Evolutionary conservation across 2,888 invertebrate species (phyloP), one percentile per base, ranked within the genome.

Genomic region (Bellardia pandia): DNA sequence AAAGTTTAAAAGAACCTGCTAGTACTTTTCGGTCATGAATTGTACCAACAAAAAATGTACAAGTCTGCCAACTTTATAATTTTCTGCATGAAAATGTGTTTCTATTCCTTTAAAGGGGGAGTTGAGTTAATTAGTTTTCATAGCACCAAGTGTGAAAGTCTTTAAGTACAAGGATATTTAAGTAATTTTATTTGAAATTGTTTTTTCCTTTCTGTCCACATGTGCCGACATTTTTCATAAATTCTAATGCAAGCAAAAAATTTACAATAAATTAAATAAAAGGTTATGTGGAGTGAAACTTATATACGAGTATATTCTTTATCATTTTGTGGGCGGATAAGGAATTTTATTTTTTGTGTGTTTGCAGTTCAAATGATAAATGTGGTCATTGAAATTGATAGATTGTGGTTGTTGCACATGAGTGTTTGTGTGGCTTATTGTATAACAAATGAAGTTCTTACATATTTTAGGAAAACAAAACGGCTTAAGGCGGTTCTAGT

Each of bases 361-460:
- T 37, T 51, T 40, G 23, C 4, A 40, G 30, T n/a, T 53, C 30
- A 66, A n/a, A 42, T 56, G 42, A 77, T 42, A 66, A 53, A 66
- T 66, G 13, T 16, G 45, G 56, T 78, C 37, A 45, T 45, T 58
- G 48, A 78, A 78, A 68, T 78, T 78, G 68, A 78, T 78, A 58
- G 68, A 58, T 78, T 68, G 33, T 40, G 40, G 33, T 51, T 76
- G 40, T n/a, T 14, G 37, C 2, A 40, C 42, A 37, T 33, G 37
- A 16, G 48, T 58, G 30, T 23, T 30, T 71, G 37, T 14, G 13
- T 60, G 7, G 8, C 37, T n/a, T 13, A 60, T 2, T 37, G 60
- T 14, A 58, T 30, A 30, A 11, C 30, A 30, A 53, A 4, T 30
- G 9, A 11, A 58, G 58, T 30, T n/a, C 8, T 0, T 11, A n/a